Percentiles rank a stretch among this genome's conserved stretches.
These are phyloP conservation scores for Falco biarmicus DNA, from an alignment of 2,797 vertebrate species.

Conservation along the genomic window DNA sequence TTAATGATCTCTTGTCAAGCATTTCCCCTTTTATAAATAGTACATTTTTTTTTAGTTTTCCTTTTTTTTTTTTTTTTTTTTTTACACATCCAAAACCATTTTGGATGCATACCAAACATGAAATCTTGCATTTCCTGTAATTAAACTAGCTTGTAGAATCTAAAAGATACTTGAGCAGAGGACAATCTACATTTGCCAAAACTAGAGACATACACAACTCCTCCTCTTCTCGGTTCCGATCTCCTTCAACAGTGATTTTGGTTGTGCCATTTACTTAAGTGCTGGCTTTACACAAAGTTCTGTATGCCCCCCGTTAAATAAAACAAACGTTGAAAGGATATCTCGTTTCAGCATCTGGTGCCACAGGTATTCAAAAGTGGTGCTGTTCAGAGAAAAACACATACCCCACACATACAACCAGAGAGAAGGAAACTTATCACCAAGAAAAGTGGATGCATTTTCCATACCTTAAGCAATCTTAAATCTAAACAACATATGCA, in stretches of 20 bases:
- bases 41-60: background rate
- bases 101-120: background rate
- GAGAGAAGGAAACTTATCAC: background rate
- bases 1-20: background rate
- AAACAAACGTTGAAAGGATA: background rate
- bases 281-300: background rate
- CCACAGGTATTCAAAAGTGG: background rate
- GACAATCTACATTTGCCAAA: background rate
- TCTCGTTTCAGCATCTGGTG: background rate
- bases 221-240: background rate
- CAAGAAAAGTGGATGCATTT: background rate
- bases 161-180: background rate
- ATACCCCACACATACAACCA: background rate
- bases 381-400: background rate
- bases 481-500: background rate
- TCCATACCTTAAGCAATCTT: background rate
- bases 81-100: background rate
- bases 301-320: background rate
- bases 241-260: background rate
- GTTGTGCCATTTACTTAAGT: background rate
- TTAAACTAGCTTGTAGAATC: background rate
- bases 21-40: background rate
- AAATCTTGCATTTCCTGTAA: background rate
- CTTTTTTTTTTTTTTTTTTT: background rate
- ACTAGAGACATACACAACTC: background rate